Evolutionary conservation across 2,888 invertebrate genomes (phyloP).

Genomic region (Fragum sueziense): DNA sequence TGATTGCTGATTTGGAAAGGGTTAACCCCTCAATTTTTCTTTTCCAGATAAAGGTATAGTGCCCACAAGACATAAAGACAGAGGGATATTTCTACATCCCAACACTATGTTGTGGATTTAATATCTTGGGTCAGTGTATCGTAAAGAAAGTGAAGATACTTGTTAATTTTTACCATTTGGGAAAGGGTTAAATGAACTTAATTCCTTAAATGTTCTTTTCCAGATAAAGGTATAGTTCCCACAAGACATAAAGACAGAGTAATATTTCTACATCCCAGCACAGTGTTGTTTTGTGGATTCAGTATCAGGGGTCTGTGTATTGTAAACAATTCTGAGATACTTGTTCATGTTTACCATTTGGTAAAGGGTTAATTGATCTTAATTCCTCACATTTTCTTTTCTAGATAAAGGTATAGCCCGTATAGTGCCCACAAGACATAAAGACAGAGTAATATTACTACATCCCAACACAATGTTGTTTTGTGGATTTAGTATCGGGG

Average conservation of each 20-base stretch:
- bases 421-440: constrained; percentile 13
- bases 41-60: constrained; percentile 8
- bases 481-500: constrained; percentile 75
- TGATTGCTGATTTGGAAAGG: no score
- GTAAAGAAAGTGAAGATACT: no score
- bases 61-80: constrained; percentile 40
- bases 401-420: neutral
- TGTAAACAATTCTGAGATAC: no score
- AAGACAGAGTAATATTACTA: constrained; percentile 64
- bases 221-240: constrained; percentile 12
- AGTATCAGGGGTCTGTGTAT: no score
- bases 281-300: constrained; percentile 74
- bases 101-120: constrained; percentile 72
- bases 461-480: constrained; percentile 73
- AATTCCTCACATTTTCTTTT: no score
- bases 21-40: no score
- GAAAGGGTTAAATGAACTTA: no score
- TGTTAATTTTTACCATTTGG: no score
- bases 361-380: no score
- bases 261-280: constrained; percentile 68
- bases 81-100: constrained; percentile 69
- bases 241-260: constrained; percentile 55
- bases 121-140: constrained; percentile 73
- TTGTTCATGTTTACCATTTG: no score
- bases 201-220: no score